Conservation (phyloP, 1,140 invertebrate species). For the Proctacanthus coquilletti region DNA sequence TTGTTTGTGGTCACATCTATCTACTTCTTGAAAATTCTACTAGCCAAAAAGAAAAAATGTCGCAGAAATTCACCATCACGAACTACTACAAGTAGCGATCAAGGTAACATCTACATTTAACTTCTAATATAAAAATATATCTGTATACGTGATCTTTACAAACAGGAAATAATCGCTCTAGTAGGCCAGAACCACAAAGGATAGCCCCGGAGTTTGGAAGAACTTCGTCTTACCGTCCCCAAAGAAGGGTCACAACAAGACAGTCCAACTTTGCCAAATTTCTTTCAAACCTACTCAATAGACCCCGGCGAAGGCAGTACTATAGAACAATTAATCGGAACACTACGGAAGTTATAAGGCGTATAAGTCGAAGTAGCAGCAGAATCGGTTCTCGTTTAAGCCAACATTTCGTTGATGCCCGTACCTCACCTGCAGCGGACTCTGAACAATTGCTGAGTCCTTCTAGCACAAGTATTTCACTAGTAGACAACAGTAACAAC, state of each 20-base stretch:
- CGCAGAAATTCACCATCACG: no score
- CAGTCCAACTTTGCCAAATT: slow-evolving; percentile 14
- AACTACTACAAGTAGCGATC: no score
- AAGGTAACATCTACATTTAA: no score
- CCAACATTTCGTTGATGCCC: slow-evolving; percentile 5
- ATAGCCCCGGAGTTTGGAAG: slow-evolving; percentile 10
- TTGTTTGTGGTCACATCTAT: no score
- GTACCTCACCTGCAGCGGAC: background rate
- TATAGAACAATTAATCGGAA: slow-evolving; percentile 26
- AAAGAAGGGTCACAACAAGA: background rate
- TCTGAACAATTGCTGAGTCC: background rate
- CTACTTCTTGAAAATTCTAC: no score
- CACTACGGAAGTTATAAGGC: slow-evolving; percentile 22
- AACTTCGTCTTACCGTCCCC: background rate
- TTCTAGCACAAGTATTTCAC: slow-evolving; percentile 8
- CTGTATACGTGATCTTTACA: slow-evolving; percentile 9
- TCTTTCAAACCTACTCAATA: slow-evolving; percentile 20
- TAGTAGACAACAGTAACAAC: slow-evolving; percentile 5
- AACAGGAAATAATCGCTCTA: slow-evolving; percentile 11
- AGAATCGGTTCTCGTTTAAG: slow-evolving; percentile 15
- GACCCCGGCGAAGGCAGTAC: slow-evolving; percentile 21
- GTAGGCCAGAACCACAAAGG: slow-evolving; percentile 14
- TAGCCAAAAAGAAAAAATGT: no score
- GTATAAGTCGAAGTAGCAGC: slow-evolving; percentile 23
- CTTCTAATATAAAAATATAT: background rate